Percentiles rank a stretch among this genome's conserved stretches.
phyloP scores from a whole-genome alignment of 2,113 vertebrate genomes.

The Verasper variegatus region DNA sequence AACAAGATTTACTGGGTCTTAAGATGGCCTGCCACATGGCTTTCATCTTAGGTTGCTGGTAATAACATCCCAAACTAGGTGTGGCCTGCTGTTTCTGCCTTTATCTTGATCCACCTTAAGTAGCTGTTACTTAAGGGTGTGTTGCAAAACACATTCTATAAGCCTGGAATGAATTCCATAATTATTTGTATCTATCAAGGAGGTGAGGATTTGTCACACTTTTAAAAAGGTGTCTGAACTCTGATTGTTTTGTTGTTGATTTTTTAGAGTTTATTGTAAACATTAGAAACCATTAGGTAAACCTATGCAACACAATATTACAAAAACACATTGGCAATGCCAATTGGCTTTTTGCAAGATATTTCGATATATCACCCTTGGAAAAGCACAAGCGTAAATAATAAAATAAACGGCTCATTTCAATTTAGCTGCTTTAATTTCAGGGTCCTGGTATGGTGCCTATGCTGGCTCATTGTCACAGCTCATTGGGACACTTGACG shows the following conservation, averaged over 20 bases:
- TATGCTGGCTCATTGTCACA: too few relatives aligned
- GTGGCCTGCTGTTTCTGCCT: slow-evolving; percentile 11
- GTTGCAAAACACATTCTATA: background rate
- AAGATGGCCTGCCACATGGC: background rate
- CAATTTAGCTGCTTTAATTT: background rate
- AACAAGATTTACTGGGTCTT: slow-evolving; percentile 6
- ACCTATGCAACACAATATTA: too few relatives aligned
- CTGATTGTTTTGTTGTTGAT: background rate
- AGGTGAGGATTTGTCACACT: too few relatives aligned
- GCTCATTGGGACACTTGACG: too few relatives aligned
- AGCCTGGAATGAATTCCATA: background rate
- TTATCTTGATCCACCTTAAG: slow-evolving; percentile 1
- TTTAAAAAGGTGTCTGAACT: background rate
- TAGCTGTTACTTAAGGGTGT: slow-evolving; percentile 8
- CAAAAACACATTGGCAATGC: too few relatives aligned
- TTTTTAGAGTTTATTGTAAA: background rate
- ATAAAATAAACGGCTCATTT: background rate
- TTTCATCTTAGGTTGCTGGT: slow-evolving; percentile 6
- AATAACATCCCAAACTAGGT: slow-evolving; percentile 12
- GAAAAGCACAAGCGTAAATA: too few relatives aligned
- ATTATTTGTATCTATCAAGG: too few relatives aligned
- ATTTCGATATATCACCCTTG: too few relatives aligned
- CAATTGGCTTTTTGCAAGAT: too few relatives aligned
- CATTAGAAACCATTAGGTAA: too few relatives aligned
- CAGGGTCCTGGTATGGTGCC: too few relatives aligned